These are phyloP conservation scores for Sphecodes monilicornis DNA, from an alignment of 2,888 invertebrate species.

Conservation along the genomic window DNA sequence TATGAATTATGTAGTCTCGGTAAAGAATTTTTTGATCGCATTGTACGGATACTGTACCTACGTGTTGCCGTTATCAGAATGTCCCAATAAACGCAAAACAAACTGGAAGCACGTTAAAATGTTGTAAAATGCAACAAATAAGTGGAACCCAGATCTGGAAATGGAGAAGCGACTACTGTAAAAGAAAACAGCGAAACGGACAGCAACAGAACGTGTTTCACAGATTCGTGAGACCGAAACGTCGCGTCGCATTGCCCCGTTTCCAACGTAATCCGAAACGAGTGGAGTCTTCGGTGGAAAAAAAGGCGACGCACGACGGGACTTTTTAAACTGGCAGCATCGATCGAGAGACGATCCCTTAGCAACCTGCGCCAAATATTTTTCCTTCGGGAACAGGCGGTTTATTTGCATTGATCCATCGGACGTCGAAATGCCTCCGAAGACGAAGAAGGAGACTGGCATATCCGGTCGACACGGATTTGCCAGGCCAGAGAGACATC, in stretches of 20 bases:
- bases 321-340: slow-evolving; percentile 45
- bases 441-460: slow-evolving; percentile 69
- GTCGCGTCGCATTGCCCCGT: background rate
- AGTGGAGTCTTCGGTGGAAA: slow-evolving; percentile 23
- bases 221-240: background rate
- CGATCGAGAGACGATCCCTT: slow-evolving; percentile 44
- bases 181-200: background rate
- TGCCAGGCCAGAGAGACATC: slow-evolving; percentile 65
- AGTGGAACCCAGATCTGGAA: background rate
- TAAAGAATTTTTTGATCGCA: too few species aligned
- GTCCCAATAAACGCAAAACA: background rate
- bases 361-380: slow-evolving; percentile 66
- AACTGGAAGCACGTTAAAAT: background rate
- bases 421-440: slow-evolving; percentile 71
- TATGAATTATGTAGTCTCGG: too few species aligned
- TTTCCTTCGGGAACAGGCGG: slow-evolving; percentile 68
- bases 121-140: background rate
- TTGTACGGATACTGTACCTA: too few species aligned
- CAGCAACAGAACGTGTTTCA: background rate
- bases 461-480: slow-evolving; percentile 71
- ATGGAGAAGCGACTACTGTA: background rate
- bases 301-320: slow-evolving; percentile 6
- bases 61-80: background rate
- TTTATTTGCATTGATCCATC: slow-evolving; percentile 80
- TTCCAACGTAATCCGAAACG: slow-evolving; percentile 21